phyloP scores from a whole-genome alignment of 2,113 vertebrate genomes.

The Zootoca vivipara region DNA sequence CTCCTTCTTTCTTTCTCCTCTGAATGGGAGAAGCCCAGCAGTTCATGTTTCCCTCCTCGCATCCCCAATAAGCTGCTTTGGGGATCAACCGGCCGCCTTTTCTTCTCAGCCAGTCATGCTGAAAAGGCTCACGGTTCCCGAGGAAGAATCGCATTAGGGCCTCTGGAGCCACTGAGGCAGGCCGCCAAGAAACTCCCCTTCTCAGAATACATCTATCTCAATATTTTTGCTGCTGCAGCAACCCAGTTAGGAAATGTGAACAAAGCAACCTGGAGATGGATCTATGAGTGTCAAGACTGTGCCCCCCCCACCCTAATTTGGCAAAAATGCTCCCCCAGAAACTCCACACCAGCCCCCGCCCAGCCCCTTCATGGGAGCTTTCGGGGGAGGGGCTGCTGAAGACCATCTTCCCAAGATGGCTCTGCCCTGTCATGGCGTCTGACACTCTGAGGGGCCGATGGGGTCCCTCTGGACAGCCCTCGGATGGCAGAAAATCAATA shows the following conservation, averaged over 20 bases:
- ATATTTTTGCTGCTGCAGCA: conserved; percentile 68
- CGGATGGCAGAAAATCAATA: neutral
- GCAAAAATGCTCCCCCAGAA: conserved; percentile 29
- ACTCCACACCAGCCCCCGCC: conserved; percentile 26
- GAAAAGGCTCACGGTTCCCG: conserved; percentile 75
- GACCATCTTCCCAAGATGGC: neutral
- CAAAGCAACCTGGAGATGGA: conserved; percentile 53
- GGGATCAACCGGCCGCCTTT: conserved; percentile 82
- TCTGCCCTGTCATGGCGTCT: conserved; percentile 6
- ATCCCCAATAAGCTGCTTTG: conserved; percentile 55
- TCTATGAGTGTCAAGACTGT: neutral
- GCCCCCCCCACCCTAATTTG: neutral
- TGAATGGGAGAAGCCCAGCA: conserved; percentile 54
- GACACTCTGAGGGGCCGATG: neutral
- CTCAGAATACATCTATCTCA: neutral
- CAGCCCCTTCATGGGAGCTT: neutral
- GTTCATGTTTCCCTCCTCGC: conserved; percentile 65
- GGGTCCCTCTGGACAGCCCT: too few species aligned
- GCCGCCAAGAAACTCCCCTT: conserved; percentile 69
- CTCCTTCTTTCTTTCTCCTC: conserved; percentile 34
- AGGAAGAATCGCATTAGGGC: conserved; percentile 72
- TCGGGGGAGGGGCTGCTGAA: conserved; percentile 34
- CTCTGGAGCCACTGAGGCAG: conserved; percentile 79
- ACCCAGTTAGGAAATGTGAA: conserved; percentile 75
- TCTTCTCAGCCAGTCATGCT: conserved; percentile 86